A percentile compares a stretch with the other conserved stretches of the same genome.
Evolutionary conservation across 1,140 invertebrate genomes (phyloP).

Genomic region (Anoplolepis gracilipes): DNA sequence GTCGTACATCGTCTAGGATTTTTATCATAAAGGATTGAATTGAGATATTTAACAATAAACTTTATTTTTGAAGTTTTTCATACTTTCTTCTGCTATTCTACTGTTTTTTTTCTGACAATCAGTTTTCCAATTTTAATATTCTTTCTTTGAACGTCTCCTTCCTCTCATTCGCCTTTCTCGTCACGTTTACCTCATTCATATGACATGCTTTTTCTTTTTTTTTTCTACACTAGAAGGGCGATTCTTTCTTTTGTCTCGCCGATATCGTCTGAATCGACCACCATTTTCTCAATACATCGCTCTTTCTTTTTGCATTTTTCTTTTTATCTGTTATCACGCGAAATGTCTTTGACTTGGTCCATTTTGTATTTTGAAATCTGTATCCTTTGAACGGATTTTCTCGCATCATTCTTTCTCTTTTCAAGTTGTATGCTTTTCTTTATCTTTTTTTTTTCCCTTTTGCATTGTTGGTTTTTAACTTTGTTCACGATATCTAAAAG

Average conservation of each 20-base stretch:
- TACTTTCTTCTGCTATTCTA: conserved; percentile 3
- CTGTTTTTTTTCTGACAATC: no score
- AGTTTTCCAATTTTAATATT: conserved; percentile 41
- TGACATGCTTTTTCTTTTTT: neutral
- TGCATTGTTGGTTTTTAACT: conserved; percentile 22
- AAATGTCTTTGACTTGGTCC: conserved; percentile 16
- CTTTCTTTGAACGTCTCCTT: neutral
- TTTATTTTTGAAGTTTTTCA: neutral
- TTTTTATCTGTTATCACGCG: neutral
- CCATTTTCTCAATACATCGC: conserved; percentile 41
- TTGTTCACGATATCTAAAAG: neutral
- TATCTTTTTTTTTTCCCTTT: neutral
- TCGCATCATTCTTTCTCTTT: neutral
- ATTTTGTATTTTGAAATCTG: neutral
- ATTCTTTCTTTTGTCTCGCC: conserved; percentile 49
- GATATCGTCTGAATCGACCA: conserved; percentile 58
- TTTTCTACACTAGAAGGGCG: neutral
- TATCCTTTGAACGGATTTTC: conserved; percentile 21
- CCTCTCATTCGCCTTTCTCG: conserved; percentile 11
- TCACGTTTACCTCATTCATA: conserved; percentile 12
- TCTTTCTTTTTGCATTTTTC: neutral
- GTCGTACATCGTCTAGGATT: neutral
- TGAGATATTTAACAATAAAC: neutral
- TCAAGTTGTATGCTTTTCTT: neutral
- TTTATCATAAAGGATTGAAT: neutral